A percentile compares a stretch with the other conserved stretches of the same genome.
Conservation (phyloP, 2,797 vertebrate genomes). For the Eleutherodactylus coqui region DNA sequence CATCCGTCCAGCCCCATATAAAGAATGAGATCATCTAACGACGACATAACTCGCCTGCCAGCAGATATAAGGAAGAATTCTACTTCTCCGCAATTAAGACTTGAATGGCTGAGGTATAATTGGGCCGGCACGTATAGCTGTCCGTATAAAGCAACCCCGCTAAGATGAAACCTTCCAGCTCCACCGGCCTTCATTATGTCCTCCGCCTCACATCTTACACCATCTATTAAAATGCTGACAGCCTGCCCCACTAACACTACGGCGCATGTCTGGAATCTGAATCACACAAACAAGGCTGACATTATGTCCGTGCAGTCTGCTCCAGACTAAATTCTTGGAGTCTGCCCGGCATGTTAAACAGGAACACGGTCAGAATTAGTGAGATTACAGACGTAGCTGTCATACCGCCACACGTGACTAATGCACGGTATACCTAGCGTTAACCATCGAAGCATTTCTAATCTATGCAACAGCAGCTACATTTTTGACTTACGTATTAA, state of each 20-base stretch:
- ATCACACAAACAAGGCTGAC: constrained; percentile 17
- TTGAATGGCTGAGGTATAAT: neutral
- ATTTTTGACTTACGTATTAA: neutral
- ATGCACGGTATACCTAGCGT: neutral
- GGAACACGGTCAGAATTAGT: neutral
- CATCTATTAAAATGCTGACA: constrained; percentile 22
- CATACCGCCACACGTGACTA: neutral
- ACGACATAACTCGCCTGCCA: too few species aligned
- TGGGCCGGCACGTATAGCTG: neutral
- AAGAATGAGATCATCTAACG: too few species aligned
- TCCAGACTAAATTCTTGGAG: neutral
- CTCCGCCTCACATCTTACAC: neutral
- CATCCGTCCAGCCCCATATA: too few species aligned
- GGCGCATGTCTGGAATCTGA: constrained; percentile 26
- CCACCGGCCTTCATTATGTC: neutral
- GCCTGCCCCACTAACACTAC: neutral
- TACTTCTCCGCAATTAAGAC: neutral
- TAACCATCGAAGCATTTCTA: neutral
- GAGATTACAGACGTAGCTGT: neutral
- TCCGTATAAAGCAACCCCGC: neutral
- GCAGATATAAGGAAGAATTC: neutral
- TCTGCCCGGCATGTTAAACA: constrained; percentile 8
- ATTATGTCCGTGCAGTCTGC: neutral
- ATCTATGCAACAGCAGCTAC: neutral
- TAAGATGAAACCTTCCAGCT: neutral